Evolutionary conservation across 2,113 vertebrate species (phyloP), one percentile per base, ranked within the genome.

Genomic region (Triplophysa rosa): DNA sequence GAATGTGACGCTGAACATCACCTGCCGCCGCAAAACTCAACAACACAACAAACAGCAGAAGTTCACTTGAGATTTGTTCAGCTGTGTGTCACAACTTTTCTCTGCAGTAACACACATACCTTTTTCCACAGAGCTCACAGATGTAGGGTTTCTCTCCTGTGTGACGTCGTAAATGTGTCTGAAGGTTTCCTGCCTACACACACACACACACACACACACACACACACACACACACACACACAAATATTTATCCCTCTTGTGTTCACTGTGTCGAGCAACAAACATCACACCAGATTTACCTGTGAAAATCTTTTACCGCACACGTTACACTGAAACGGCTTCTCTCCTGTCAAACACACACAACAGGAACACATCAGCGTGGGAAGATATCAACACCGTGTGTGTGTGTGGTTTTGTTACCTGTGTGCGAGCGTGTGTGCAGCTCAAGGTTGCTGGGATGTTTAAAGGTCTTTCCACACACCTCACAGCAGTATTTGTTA

Each of bases 241-340:
- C 23, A 78, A 63, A 85, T 58, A 56, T 26, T 67, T 24, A 42
- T 21, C 4, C 19, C 14, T 16, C 23, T 1, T 49, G 24, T 63
- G 26, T 26, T 23, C 21, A 59, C 5, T 8, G 58, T 29, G 4
- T 17, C n/a, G 56, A 29, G 54, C 2, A 71, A 1, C 0, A 8
- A 16, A 17, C 7, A 11, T 70, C 13, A 54, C 26, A 24, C 24
- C 62, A 21, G 5, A 86, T 87, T 88, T 93, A 99, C 97, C 96
- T 99, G 98, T 87, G 98, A 99, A 90, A 99, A 99, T 89, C 96
- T 93, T 91, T 95, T 98, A 78, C 97, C 97, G 92, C 98, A 99
- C 84, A 98, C 90, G 86, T 94, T 98, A 92, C 97, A 99, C 90
- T 98, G 96, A 91, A 98, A 99, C 80, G 98, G 98, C 91, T 98